phyloP scores from a whole-genome alignment of 2,113 vertebrate genomes.

The Dendrocopos noguchii region DNA sequence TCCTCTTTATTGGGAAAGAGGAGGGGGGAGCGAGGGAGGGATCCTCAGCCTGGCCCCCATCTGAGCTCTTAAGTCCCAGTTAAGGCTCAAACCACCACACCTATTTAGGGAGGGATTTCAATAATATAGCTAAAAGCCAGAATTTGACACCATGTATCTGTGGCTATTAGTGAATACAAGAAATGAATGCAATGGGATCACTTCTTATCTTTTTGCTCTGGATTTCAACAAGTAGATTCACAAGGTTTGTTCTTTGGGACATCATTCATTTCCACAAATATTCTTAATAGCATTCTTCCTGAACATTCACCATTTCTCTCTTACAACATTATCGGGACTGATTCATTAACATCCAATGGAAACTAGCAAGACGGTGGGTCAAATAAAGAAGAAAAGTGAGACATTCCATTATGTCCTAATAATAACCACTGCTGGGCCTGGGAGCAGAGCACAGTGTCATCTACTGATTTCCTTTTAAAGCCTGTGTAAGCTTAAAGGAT shows the following conservation, averaged over 20 bases:
- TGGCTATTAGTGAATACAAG: background rate
- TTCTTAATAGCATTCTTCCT: background rate
- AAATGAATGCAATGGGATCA: background rate
- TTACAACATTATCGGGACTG: background rate
- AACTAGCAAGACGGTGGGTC: background rate
- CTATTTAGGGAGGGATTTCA: background rate
- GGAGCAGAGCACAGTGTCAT: background rate
- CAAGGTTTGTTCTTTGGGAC: background rate
- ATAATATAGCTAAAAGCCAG: background rate
- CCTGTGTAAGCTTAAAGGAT: background rate
- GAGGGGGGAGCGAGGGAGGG: too few species aligned
- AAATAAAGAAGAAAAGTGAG: background rate
- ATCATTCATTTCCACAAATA: background rate
- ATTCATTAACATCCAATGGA: background rate
- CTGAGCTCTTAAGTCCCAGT: too few species aligned
- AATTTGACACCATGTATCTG: background rate
- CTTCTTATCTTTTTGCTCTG: background rate
- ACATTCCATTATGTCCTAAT: background rate
- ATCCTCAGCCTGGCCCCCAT: too few species aligned
- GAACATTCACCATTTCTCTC: background rate
- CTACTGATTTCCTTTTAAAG: background rate
- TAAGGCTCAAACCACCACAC: too few species aligned
- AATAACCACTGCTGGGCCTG: background rate
- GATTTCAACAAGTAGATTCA: background rate
- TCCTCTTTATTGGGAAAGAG: too few species aligned